Conservation (phyloP, 1,140 invertebrate genomes). For the Zaprionus capensis region DNA sequence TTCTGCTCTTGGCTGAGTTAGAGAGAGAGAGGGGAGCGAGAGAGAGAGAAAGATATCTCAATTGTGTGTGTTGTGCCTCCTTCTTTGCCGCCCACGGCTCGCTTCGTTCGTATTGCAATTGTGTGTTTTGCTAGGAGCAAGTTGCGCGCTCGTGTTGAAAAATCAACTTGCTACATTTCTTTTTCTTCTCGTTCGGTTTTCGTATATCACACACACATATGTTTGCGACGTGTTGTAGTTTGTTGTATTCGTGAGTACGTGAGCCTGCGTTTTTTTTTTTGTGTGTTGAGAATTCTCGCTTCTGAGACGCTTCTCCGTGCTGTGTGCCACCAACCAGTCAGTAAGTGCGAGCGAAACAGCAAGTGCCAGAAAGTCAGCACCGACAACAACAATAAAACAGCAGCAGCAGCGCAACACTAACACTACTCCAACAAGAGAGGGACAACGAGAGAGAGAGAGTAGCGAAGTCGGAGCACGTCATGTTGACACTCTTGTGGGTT, state of each 20-base stretch:
- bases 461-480: constrained; percentile 29
- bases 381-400: constrained; percentile 33
- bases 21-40: too few species aligned
- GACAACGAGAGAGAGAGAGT: too few species aligned
- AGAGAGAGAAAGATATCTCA: not conserved
- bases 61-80: constrained; percentile 25
- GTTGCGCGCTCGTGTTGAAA: constrained; percentile 30
- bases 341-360: too few species aligned
- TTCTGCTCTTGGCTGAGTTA: not conserved
- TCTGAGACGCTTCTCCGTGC: constrained; percentile 28
- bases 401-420: constrained; percentile 13
- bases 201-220: constrained; percentile 31
- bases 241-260: constrained; percentile 46
- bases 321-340: not conserved
- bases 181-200: constrained; percentile 38
- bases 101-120: constrained; percentile 22
- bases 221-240: constrained; percentile 45
- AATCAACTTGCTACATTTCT: constrained; percentile 54
- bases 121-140: constrained; percentile 3
- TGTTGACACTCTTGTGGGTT: constrained; percentile 41
- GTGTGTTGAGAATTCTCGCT: constrained; percentile 51
- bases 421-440: constrained; percentile 21
- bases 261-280: constrained; percentile 41
- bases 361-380: constrained; percentile 19
- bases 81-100: not conserved